phyloP scores from a whole-genome alignment of 2,797 vertebrate species.

The Ptychadena robeensis region DNA sequence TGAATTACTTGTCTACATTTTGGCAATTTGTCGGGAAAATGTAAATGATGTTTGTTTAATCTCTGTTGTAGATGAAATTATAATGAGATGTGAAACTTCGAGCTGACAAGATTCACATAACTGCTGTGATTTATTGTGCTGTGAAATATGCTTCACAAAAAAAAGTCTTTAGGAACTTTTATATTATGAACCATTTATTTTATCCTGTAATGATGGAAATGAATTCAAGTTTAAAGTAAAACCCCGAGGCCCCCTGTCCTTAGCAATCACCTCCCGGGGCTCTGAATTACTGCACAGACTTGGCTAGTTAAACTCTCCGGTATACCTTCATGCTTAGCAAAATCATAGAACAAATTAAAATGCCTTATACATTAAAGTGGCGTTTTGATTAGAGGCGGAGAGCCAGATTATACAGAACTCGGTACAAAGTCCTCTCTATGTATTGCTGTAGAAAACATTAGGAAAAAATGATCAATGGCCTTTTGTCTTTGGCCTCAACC shows the following conservation, averaged over 20 bases:
- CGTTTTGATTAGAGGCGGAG: neutral
- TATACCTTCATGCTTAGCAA: too few species aligned
- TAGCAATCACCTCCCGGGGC: neutral
- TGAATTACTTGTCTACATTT: neutral
- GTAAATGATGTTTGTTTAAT: slow-evolving; percentile 41
- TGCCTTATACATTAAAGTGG: neutral
- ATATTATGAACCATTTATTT: slow-evolving; percentile 4
- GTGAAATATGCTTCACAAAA: slow-evolving; percentile 11
- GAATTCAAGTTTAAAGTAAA: neutral
- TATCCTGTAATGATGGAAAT: neutral
- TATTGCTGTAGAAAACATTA: too few species aligned
- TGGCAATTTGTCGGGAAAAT: slow-evolving; percentile 16
- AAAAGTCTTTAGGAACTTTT: neutral
- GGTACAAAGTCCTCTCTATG: neutral
- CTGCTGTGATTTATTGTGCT: slow-evolving; percentile 30
- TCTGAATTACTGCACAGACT: neutral
- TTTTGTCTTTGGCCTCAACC: too few species aligned
- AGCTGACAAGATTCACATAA: slow-evolving; percentile 37
- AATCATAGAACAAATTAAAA: neutral
- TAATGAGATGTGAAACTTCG: slow-evolving; percentile 35
- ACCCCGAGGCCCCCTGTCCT: neutral
- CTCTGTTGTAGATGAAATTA: slow-evolving; percentile 41
- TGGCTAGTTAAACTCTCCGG: neutral
- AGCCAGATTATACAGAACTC: neutral
- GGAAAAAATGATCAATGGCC: too few species aligned